Base-by-base conservation (phyloP, 1,140 invertebrate genomes). In the Temnothorax curvispinosus region DNA sequence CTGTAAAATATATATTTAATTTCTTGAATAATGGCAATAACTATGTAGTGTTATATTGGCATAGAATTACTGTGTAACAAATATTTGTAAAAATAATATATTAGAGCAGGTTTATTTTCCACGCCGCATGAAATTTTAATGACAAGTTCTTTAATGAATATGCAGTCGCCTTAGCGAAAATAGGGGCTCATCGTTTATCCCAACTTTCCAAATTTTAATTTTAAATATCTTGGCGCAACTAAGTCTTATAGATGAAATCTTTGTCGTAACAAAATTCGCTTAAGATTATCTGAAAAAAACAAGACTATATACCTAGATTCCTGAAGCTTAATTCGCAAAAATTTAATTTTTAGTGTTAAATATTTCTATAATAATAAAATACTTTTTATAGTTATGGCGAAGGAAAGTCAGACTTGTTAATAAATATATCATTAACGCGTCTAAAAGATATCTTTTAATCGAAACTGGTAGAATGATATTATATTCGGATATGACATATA, bases 141-240 rank as follows among this genome's bases (percentile, higher is more conserved):
- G 80, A 9, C 18, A 50, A 75, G n/a, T 75, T 27, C 32, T 60
- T 35, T 60, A 32, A 84, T 75, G 54, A 84, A 84, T 84, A 84
- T 84, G 69, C 54, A 84, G 54, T 50, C n/a, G 60, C n/a, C 32
- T 60, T 72, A 72, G 54, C 38, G 67, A 80, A 80, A 80, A 80
- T 67, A n/a, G 47, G 32, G 21, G 41, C 41, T 82, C 11, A 74
- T 72, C 67, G 44, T 56, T 82, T 84, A 84, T 74, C 67, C 69
- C 41, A 84, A 84, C 69, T 84, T 84, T 62, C 54, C 32, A 38
- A 60, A 75, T 84, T 84, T 75, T 47, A 75, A 84, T 75, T 84
- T 84, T 75, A 75, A 84, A 84, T 84, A 62, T 50, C 56, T 38
- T 38, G 41, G n/a, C 27, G 35, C 32, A 60, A 82, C 54, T 21